These are phyloP conservation scores for Gambelia wislizenii DNA, from an alignment of 2,797 vertebrate genomes.

Conservation along the genomic window DNA sequence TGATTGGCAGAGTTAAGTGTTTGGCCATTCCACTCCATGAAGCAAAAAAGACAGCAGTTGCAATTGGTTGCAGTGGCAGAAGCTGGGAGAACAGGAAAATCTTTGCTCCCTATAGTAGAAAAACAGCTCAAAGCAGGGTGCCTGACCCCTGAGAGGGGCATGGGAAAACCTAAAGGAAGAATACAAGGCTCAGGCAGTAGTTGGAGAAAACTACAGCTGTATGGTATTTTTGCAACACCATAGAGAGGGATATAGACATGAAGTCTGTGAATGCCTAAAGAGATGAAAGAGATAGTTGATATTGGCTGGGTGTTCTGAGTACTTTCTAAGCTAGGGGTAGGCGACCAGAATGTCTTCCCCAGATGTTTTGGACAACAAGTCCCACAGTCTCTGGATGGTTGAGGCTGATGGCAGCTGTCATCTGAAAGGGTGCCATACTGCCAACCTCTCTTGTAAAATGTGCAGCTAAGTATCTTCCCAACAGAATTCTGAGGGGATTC, in stretches of 20 bases:
- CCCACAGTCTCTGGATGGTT: not conserved
- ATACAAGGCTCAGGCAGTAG: not conserved
- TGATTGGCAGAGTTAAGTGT: conserved; percentile 11
- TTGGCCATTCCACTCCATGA: not conserved
- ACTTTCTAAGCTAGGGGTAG: too few relatives aligned
- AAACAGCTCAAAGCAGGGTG: not conserved
- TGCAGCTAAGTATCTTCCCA: not conserved
- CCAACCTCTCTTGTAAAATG: not conserved
- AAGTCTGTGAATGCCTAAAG: not conserved
- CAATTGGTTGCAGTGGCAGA: not conserved
- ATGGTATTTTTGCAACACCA: not conserved
- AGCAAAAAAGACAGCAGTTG: not conserved
- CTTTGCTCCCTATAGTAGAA: not conserved
- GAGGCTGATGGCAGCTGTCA: not conserved
- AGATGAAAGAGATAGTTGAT: not conserved
- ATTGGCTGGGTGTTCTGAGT: not conserved
- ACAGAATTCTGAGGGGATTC: not conserved
- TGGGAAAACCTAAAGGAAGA: not conserved
- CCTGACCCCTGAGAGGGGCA: not conserved
- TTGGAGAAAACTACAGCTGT: too few relatives aligned
- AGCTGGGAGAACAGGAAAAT: not conserved
- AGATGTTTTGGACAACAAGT: not conserved
- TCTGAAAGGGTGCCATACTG: too few relatives aligned
- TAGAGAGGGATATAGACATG: not conserved
- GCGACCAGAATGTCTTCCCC: not conserved